Conservation (phyloP, 1,140 invertebrate species). For the Ips nitidus region DNA sequence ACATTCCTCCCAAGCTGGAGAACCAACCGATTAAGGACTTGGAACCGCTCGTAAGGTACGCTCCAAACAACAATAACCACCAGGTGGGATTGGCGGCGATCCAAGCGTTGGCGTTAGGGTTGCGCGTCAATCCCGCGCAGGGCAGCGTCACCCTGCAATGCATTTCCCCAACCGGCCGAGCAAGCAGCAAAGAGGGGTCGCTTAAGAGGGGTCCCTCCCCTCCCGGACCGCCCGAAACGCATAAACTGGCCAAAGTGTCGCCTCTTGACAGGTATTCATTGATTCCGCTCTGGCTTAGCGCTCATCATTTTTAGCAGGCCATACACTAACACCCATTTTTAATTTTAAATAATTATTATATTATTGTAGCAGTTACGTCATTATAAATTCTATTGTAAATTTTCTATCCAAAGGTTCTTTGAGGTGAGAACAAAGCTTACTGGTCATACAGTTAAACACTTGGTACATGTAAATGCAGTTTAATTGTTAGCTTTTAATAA, state of each 20-base stretch:
- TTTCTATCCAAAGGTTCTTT: too few relatives aligned
- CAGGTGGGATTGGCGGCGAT: constrained; percentile 65
- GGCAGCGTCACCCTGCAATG: constrained; percentile 50
- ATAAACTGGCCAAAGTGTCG: constrained; percentile 51
- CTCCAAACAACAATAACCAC: constrained; percentile 59
- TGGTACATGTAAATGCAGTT: too few relatives aligned
- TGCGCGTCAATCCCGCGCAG: constrained; percentile 48
- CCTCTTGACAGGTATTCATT: constrained; percentile 51
- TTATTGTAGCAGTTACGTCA: neutral
- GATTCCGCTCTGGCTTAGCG: neutral
- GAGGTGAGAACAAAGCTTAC: too few relatives aligned
- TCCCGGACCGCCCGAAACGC: constrained; percentile 46
- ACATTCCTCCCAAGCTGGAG: constrained; percentile 60
- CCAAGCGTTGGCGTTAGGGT: constrained; percentile 58
- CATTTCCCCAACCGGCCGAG: constrained; percentile 49
- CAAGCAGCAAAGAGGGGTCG: constrained; percentile 52
- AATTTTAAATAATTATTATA: constrained; percentile 16
- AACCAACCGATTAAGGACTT: constrained; percentile 57
- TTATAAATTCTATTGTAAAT: too few relatives aligned
- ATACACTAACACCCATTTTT: constrained; percentile 26
- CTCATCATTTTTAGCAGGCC: neutral
- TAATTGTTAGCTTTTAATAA: too few relatives aligned
- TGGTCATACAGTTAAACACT: too few relatives aligned
- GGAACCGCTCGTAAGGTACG: constrained; percentile 51
- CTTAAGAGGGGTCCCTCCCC: constrained; percentile 48